Evolutionary conservation across 2,888 invertebrate species (phyloP), one percentile per base, ranked within the genome.

Genomic region (Tiliacea aurago): DNA sequence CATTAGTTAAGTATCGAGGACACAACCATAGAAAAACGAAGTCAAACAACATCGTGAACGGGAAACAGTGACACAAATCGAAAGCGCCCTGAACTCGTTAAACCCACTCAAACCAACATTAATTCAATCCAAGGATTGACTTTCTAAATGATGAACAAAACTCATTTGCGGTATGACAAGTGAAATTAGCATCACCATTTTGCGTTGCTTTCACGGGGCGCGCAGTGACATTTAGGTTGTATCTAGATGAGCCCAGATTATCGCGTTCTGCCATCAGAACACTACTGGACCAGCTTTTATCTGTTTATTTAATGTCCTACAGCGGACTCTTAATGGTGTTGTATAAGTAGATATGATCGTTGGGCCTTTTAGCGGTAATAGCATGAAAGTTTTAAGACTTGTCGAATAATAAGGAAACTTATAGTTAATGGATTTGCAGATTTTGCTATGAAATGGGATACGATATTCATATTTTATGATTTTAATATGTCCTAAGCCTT

Each of bases 131-230:
- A 88, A 90, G 90, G 89, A 81, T 79, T 53, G 77, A 90, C 95
- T 95, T 95, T 95, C 95, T 94, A 95, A 95, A 93, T 93, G 93
- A 95, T 94, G 94, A 90, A 93, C 94, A 90, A 93, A 94, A 92
- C 92, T 93, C 94, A 95, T 95, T 95, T 94, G 92, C 89, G 88
- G 90, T 93, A 93, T 95, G 93, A 94, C 94, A 93, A 94, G 94
- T 92, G 93, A 93, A 93, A 94, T 90, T 92, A 91, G 90, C 70
- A 74, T 86, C 85, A 77, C 83, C 83, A 84, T 87, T 81, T 86
- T 80, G 79, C 64, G 72, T 70, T 84, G 90, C 95, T 95, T 94
- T 95, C 94, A 84, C 93, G 79, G 88, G 78, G 86, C 81, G 81
- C 83, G 79, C 91, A 89, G 86, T 92, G 91, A 93, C 92, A 93